Evolutionary conservation across 2,888 invertebrate genomes (phyloP).

Genomic region (Drosophila crucigera): DNA sequence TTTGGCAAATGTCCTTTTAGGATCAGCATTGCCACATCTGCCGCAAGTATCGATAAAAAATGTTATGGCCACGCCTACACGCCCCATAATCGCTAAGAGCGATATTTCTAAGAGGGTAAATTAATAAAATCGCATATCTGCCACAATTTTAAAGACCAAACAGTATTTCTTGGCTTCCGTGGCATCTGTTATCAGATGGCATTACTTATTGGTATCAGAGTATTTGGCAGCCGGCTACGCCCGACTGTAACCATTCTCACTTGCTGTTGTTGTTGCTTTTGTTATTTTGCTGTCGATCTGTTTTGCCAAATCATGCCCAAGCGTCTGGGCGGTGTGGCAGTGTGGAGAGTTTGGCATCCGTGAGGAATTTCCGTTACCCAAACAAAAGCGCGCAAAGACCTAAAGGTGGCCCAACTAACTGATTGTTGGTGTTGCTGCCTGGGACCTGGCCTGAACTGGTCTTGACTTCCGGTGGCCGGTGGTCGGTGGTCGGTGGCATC

Average conservation of each 20-base stretch:
- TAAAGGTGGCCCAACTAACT: neutral
- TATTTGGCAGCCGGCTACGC: neutral
- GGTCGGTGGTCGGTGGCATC: conserved; percentile 51
- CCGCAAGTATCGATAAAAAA: neutral
- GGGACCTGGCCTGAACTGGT: conserved; percentile 57
- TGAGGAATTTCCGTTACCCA: conserved; percentile 63
- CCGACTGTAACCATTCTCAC: neutral
- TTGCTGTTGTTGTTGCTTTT: neutral
- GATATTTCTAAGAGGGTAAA: too few relatives aligned
- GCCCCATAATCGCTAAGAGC: too few relatives aligned
- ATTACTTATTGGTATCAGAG: neutral
- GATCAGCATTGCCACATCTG: neutral
- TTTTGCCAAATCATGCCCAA: conserved; percentile 53
- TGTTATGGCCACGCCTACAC: too few relatives aligned
- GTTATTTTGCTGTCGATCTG: conserved; percentile 1
- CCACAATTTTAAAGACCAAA: too few relatives aligned
- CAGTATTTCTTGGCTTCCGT: too few relatives aligned
- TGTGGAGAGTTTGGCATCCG: conserved; percentile 17
- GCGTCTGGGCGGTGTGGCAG: conserved; percentile 17
- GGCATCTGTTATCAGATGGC: neutral
- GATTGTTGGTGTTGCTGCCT: conserved; percentile 2
- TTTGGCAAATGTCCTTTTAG: neutral
- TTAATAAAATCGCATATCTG: too few relatives aligned
- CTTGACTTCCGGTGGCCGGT: conserved; percentile 57
- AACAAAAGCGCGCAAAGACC: conserved; percentile 33